Percentiles rank a stretch among this genome's conserved stretches.
phyloP scores from a whole-genome alignment of 2,113 vertebrate genomes.

The Isichthys henryi region DNA sequence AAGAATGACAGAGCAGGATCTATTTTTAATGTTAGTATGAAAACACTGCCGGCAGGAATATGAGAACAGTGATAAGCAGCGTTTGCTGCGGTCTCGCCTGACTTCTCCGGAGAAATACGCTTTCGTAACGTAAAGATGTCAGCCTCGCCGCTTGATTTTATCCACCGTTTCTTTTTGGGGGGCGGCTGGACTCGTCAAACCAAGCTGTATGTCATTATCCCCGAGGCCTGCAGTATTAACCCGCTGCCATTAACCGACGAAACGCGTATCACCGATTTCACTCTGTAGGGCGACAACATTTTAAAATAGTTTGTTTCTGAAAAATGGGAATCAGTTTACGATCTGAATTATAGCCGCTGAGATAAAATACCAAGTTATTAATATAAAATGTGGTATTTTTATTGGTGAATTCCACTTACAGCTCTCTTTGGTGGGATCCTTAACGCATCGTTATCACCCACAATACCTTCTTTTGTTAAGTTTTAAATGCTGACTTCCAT shows the following conservation, averaged over 20 bases:
- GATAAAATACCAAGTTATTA: background rate
- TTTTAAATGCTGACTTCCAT: background rate
- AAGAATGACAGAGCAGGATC: background rate
- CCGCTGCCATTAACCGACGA: background rate
- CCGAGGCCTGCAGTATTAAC: background rate
- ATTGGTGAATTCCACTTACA: background rate
- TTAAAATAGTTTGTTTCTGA: background rate
- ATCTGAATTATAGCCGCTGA: background rate
- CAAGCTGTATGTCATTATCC: background rate
- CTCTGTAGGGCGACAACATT: background rate
- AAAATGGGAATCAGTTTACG: background rate
- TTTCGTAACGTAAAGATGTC: background rate
- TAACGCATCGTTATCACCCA: background rate
- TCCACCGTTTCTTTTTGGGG: background rate
- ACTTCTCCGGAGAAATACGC: background rate
- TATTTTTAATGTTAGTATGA: conserved; percentile 1
- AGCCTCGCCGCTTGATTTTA: background rate
- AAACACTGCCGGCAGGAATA: background rate
- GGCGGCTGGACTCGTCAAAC: background rate
- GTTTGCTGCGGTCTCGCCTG: background rate
- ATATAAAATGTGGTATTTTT: background rate
- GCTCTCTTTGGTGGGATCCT: background rate
- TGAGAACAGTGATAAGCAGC: background rate
- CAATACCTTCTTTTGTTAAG: background rate
- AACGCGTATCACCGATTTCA: background rate